Conservation (phyloP, 2,888 invertebrate genomes). For the Drosophila seclusa region DNA sequence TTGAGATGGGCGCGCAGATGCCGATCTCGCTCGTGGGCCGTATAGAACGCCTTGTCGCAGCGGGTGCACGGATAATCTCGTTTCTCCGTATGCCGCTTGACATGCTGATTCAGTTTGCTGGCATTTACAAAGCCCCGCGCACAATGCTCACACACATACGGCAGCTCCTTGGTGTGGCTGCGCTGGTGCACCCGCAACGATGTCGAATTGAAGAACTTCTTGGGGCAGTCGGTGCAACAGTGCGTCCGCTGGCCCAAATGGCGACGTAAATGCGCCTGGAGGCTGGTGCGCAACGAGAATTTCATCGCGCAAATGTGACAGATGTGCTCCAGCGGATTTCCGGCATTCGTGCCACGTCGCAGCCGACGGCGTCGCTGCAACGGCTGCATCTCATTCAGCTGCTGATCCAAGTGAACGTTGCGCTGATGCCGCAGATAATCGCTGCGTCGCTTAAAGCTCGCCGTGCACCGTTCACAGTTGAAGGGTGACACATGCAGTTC, state of each 20-base stretch:
- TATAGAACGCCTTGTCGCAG: slow-evolving; percentile 81
- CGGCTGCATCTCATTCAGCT: slow-evolving; percentile 15
- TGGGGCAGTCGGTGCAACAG: slow-evolving; percentile 71
- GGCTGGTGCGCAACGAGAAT: slow-evolving; percentile 77
- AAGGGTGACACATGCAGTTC: slow-evolving; percentile 80
- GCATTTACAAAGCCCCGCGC: slow-evolving; percentile 81
- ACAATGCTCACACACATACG: slow-evolving; percentile 81
- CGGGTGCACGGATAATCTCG: slow-evolving; percentile 76
- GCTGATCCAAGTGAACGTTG: slow-evolving; percentile 58
- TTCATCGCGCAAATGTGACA: slow-evolving; percentile 81
- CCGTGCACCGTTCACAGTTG: slow-evolving; percentile 61
- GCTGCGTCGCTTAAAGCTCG: slow-evolving; percentile 69
- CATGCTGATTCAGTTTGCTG: slow-evolving; percentile 82
- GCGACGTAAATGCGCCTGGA: slow-evolving; percentile 73
- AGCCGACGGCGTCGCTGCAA: slow-evolving; percentile 20
- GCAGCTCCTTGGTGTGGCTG: slow-evolving; percentile 80
- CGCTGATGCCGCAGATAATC: slow-evolving; percentile 70
- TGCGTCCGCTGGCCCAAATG: slow-evolving; percentile 73
- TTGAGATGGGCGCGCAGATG: slow-evolving; percentile 80
- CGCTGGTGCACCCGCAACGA: slow-evolving; percentile 76
- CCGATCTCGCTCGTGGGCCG: slow-evolving; percentile 79
- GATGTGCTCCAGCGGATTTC: slow-evolving; percentile 66
- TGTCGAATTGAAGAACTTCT: slow-evolving; percentile 77
- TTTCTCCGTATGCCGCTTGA: slow-evolving; percentile 76
- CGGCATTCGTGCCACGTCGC: background rate